These are phyloP conservation scores for Zele albiditarsus DNA, from an alignment of 2,888 invertebrate species.

Conservation along the genomic window DNA sequence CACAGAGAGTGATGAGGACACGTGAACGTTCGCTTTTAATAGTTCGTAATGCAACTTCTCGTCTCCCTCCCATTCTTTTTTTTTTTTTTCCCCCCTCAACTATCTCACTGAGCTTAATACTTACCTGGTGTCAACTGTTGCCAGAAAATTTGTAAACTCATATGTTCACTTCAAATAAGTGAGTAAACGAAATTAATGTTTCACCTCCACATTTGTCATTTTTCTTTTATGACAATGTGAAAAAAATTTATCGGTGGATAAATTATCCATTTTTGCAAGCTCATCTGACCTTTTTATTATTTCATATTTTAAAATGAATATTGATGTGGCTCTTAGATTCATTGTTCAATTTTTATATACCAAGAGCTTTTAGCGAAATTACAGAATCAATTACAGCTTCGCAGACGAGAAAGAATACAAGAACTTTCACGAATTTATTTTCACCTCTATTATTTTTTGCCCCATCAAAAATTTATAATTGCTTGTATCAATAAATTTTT, in stretches of 20 bases:
- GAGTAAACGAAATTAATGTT: background rate
- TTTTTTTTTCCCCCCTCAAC: background rate
- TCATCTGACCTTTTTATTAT: background rate
- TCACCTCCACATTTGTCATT: background rate
- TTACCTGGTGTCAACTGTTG: conserved; percentile 24
- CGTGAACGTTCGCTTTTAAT: conserved; percentile 22
- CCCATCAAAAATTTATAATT: background rate
- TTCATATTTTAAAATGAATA: background rate
- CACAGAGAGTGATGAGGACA: background rate
- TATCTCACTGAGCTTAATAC: background rate
- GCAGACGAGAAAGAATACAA: background rate
- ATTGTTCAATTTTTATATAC: conserved; percentile 14
- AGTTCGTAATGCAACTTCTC: conserved; percentile 27
- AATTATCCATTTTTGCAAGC: background rate
- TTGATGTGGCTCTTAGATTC: background rate
- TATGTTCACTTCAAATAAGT: background rate
- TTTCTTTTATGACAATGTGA: background rate
- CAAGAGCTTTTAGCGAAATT: conserved; percentile 35
- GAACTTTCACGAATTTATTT: background rate
- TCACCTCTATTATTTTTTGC: background rate
- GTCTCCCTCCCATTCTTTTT: background rate
- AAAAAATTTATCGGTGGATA: background rate
- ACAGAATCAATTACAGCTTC: conserved; percentile 21
- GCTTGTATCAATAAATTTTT: background rate
- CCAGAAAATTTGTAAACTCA: conserved; percentile 13